Percentiles rank a stretch among this genome's conserved stretches.
Conservation (phyloP, 2,888 invertebrate species). For the Mayetiola destructor region DNA sequence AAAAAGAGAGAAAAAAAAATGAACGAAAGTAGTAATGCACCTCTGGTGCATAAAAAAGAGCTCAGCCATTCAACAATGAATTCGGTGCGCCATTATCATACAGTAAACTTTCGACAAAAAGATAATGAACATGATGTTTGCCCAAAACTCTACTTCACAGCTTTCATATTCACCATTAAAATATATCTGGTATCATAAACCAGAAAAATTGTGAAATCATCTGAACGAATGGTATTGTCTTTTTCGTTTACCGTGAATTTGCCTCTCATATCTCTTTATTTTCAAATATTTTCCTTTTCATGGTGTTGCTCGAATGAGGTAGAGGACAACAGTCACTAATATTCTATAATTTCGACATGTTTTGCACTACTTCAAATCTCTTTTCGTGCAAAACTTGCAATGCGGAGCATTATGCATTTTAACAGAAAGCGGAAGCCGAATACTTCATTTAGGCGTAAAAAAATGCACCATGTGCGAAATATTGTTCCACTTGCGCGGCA, state of each 20-base stretch:
- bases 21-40: background rate
- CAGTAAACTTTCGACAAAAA: background rate
- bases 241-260: background rate
- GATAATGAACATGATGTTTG: background rate
- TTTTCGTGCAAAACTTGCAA: background rate
- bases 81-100: too few relatives aligned
- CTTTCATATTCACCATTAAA: constrained; percentile 1
- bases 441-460: background rate
- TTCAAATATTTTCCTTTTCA: background rate
- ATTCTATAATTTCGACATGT: background rate
- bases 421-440: background rate
- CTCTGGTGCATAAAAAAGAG: too few relatives aligned
- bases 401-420: too few relatives aligned
- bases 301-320: too few relatives aligned
- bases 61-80: constrained; percentile 7
- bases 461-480: constrained; percentile 6
- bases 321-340: too few relatives aligned
- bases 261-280: background rate
- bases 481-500: too few relatives aligned
- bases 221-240: background rate
- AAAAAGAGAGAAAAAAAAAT: background rate
- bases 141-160: background rate
- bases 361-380: background rate
- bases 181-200: constrained; percentile 2
- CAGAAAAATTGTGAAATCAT: constrained; percentile 8